phyloP scores from a whole-genome alignment of 2,113 vertebrate species.

The Ancistrus triradiatus region DNA sequence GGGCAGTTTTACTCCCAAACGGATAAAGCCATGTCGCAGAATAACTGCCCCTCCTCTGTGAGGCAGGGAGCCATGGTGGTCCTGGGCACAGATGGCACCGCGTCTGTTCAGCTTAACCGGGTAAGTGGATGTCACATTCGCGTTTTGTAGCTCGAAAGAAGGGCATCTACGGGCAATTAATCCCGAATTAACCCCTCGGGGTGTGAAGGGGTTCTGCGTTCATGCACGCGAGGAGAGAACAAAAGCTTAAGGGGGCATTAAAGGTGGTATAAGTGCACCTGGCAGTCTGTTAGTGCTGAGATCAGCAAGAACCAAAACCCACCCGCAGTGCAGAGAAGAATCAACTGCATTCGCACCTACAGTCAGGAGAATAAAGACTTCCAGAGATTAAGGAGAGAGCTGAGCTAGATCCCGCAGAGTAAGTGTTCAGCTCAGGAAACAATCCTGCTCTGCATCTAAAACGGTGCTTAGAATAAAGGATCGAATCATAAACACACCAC shows the following conservation, averaged over 20 bases:
- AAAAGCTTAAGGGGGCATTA: constrained; percentile 5
- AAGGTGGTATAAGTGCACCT: constrained; percentile 4
- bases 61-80: constrained; percentile 90
- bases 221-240: constrained; percentile 10
- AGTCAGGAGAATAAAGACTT: no score
- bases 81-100: constrained; percentile 88
- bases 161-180: constrained; percentile 26
- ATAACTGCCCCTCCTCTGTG: constrained; percentile 78
- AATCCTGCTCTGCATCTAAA: no score
- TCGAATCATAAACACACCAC: neutral
- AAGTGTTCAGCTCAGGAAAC: no score
- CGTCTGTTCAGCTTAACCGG: constrained; percentile 82
- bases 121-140: constrained; percentile 73
- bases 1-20: constrained; percentile 57
- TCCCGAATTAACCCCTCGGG: constrained; percentile 22
- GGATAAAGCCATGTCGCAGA: constrained; percentile 76
- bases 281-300: constrained; percentile 14
- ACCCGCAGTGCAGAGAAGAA: neutral
- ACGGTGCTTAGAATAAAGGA: no score
- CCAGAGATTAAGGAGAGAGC: no score
- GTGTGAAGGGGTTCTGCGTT: neutral
- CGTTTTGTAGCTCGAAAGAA: constrained; percentile 34
- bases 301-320: neutral
- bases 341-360: neutral
- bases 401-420: no score